Conservation (phyloP, 1,140 invertebrate species). For the Elysia chlorotica region DNA sequence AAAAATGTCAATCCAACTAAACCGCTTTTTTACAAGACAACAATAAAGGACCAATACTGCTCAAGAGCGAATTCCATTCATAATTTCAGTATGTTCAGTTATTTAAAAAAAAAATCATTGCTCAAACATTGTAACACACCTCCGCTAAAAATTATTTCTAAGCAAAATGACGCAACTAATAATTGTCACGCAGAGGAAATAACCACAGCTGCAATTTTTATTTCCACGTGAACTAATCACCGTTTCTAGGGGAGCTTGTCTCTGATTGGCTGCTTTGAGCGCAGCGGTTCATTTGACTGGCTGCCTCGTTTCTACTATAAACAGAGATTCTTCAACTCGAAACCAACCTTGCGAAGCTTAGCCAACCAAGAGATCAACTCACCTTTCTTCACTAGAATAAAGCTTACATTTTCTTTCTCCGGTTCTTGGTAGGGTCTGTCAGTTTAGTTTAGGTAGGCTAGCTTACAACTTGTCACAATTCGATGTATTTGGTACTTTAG, state of each 20-base stretch:
- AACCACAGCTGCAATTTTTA: too few species aligned
- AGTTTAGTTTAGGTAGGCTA: not conserved
- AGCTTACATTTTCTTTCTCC: not conserved
- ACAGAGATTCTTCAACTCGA: not conserved
- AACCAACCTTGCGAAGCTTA: not conserved
- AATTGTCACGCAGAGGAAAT: too few species aligned
- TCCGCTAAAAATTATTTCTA: too few species aligned
- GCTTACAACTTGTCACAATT: not conserved
- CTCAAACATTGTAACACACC: too few species aligned
- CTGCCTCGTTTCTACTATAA: constrained; percentile 20
- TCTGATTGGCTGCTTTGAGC: constrained; percentile 22
- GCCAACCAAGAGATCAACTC: not conserved
- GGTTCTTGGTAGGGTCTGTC: not conserved
- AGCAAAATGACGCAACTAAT: too few species aligned
- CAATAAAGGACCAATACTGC: too few species aligned
- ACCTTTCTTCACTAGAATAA: not conserved
- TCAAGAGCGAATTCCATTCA: too few species aligned
- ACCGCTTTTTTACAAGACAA: too few species aligned
- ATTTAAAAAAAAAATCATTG: too few species aligned
- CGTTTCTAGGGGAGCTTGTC: constrained; percentile 1
- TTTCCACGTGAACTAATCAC: constrained; percentile 6
- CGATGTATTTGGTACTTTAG: too few species aligned
- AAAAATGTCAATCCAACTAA: too few species aligned
- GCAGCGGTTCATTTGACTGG: constrained; percentile 17
- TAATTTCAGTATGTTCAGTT: too few species aligned